Evolutionary conservation across 1,140 invertebrate species (phyloP).

Genomic region (Caenorhabditis remanei): DNA sequence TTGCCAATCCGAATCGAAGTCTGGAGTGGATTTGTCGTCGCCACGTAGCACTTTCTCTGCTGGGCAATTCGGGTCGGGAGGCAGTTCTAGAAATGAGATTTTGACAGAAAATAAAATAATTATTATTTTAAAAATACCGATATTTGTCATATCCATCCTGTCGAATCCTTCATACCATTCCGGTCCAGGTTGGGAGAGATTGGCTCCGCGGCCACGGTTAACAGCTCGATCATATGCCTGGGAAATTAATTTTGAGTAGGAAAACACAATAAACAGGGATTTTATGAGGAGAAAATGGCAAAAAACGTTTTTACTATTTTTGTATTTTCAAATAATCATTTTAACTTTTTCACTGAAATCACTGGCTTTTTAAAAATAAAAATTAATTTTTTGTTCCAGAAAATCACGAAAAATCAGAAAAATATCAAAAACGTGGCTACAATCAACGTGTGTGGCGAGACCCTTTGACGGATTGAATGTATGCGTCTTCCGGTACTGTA

Average conservation of each 20-base stretch:
- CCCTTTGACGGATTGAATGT: too few relatives aligned
- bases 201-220: neutral
- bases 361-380: too few relatives aligned
- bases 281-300: neutral
- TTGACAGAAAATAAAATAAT: neutral
- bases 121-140: neutral
- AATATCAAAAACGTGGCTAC: too few relatives aligned
- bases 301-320: too few relatives aligned
- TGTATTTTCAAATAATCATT: too few relatives aligned
- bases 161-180: conserved; percentile 56
- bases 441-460: too few relatives aligned
- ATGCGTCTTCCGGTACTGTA: too few relatives aligned
- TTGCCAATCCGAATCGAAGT: conserved; percentile 60
- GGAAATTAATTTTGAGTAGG: neutral
- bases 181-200: conserved; percentile 46
- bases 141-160: conserved; percentile 12
- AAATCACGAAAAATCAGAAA: too few relatives aligned
- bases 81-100: conserved; percentile 6
- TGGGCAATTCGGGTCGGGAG: conserved; percentile 30
- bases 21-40: conserved; percentile 41
- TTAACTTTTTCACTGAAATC: too few relatives aligned
- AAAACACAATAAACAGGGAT: neutral
- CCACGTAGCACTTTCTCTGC: conserved; percentile 52
- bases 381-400: too few relatives aligned
- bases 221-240: conserved; percentile 35